Evolutionary conservation across 2,888 invertebrate genomes (phyloP).

Genomic region (Sarcophaga variegata): DNA sequence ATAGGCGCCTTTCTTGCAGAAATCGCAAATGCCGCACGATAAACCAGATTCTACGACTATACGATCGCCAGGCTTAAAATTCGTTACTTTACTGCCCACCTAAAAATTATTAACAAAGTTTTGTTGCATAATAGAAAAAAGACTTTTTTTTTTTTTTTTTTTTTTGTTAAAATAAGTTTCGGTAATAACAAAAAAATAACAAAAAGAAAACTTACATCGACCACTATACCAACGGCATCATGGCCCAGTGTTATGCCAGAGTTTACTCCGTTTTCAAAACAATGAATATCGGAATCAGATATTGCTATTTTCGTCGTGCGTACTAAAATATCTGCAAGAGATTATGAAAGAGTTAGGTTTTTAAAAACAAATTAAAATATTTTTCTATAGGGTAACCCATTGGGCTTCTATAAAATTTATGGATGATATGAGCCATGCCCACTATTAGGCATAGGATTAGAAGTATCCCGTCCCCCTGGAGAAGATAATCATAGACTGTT

Average conservation of each 20-base stretch:
- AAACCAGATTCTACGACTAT: slow-evolving; percentile 97
- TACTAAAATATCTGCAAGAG: slow-evolving; percentile 84
- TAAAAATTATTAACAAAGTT: not conserved
- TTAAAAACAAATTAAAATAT: no score
- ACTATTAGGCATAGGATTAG: no score
- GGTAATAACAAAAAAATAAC: slow-evolving; percentile 83
- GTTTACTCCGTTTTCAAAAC: slow-evolving; percentile 82
- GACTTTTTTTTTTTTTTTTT: no score
- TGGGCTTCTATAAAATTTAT: no score
- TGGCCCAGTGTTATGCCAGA: slow-evolving; percentile 89
- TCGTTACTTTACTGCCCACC: not conserved
- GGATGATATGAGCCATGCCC: no score
- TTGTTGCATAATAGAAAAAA: no score
- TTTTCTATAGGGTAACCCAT: no score
- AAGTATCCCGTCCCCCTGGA: no score
- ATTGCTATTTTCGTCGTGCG: slow-evolving; percentile 94
- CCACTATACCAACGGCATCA: slow-evolving; percentile 91
- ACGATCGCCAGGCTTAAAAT: slow-evolving; percentile 90
- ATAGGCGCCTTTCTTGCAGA: slow-evolving; percentile 85
- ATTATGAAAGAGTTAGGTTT: not conserved
- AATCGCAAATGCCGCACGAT: slow-evolving; percentile 90
- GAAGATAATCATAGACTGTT: no score
- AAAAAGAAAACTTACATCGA: slow-evolving; percentile 86
- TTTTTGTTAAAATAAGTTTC: no score
- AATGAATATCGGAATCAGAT: slow-evolving; percentile 96